Conservation (phyloP, 2,888 invertebrate genomes). For the Conus canariensis region DNA sequence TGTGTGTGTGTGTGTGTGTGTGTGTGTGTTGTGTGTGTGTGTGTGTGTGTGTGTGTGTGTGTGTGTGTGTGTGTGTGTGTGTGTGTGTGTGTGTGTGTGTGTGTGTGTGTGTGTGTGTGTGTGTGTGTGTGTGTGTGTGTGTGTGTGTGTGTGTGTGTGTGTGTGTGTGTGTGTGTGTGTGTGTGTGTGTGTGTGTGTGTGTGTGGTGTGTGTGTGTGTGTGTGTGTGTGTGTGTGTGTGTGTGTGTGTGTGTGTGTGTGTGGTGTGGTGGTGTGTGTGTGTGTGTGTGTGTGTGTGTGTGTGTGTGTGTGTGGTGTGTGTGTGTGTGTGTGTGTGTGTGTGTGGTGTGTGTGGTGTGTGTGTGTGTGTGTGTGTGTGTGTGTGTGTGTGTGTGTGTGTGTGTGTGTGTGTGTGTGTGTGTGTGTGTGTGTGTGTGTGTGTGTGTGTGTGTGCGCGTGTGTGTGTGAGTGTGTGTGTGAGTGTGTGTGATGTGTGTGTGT, state of each 20-base stretch:
- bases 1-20: no score
- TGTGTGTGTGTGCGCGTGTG: no score
- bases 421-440: background rate
- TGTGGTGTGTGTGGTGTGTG: background rate
- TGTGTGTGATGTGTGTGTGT: no score
- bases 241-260: background rate
- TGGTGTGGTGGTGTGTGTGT: background rate
- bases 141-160: conserved; percentile 9
- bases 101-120: background rate
- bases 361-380: no score
- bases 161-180: background rate
- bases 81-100: background rate
- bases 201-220: background rate
- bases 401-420: no score
- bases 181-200: background rate
- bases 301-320: background rate
- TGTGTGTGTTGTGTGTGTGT: background rate
- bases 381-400: no score
- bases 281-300: conserved; percentile 4
- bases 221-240: no score
- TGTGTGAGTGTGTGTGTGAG: no score
- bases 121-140: background rate
- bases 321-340: background rate
- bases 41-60: no score
- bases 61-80: no score